Evolutionary conservation across 2,888 invertebrate species (phyloP), one percentile per base, ranked within the genome.

Genomic region (Escarpia spicata): DNA sequence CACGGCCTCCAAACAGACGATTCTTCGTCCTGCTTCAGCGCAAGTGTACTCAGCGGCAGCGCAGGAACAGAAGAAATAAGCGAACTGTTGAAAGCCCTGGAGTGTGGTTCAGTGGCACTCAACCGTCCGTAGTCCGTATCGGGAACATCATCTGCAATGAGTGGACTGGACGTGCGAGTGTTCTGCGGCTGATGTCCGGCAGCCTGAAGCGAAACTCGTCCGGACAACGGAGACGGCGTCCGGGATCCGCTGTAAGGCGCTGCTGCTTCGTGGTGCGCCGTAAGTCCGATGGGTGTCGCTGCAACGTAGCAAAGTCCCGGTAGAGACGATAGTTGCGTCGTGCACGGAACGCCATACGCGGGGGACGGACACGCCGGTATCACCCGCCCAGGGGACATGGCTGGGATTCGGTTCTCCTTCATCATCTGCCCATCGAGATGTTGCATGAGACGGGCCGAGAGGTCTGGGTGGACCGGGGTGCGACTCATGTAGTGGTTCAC

Each of bases 401-500:
- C 8, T 31, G 91, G 91, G 31, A 37, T 31, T 2, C 91, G 91
- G 91, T 91, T 91, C 91, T 91, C 91, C 91, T 91, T 91, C 91
- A 91, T 26, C 91, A 91, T 26, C 26, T 91, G 91, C 37, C 91
- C 91, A 31, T 91, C 91, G 91, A 91, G 91, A 37, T 91, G 91
- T 31, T 91, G 91, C 37, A 91, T 31, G 31, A 91, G 91, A 6
- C 91, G 91, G 6, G 91, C 91, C 0, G 91, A 91, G 3, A 91
- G 91, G 31, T 91, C 91, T 3, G 91, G 91, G 2, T 91, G 94
- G 43, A 94, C 95, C 8, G 94, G 94, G 26, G 94, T 94, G 26
- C 95, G 94, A 52, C 94, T 94, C 44, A 96, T 93, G 93, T 96
- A 96, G 75, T 95, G 94, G 43, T 94, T 94, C 31, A 96, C 96